These are phyloP conservation scores for Proterorhinus semilunaris DNA, from an alignment of 2,113 vertebrate species.

Conservation along the genomic window DNA sequence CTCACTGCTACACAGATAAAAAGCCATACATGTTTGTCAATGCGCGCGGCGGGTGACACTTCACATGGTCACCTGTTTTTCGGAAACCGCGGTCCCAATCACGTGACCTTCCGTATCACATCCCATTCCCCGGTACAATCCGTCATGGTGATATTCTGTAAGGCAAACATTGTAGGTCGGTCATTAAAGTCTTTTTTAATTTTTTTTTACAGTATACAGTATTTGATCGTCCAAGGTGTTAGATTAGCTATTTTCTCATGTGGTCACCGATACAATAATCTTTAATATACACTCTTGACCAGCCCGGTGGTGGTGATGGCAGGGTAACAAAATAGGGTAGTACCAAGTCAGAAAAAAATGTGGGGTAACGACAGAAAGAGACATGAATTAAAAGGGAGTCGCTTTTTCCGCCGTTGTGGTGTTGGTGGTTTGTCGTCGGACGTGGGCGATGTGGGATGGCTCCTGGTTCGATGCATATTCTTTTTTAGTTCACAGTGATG, in stretches of 20 bases:
- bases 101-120: constrained; percentile 57
- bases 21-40: constrained; percentile 37
- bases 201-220: constrained; percentile 37
- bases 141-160: constrained; percentile 61
- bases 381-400: constrained; percentile 18
- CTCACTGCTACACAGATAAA: constrained; percentile 65
- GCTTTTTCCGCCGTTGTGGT: neutral
- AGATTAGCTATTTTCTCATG: constrained; percentile 60
- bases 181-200: constrained; percentile 54
- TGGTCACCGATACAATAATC: constrained; percentile 54
- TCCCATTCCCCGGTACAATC: constrained; percentile 57
- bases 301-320: constrained; percentile 43
- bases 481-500: constrained; percentile 84
- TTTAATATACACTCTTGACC: constrained; percentile 61
- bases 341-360: constrained; percentile 58
- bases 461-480: constrained; percentile 83
- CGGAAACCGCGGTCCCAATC: constrained; percentile 47
- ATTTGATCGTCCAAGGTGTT: constrained; percentile 55
- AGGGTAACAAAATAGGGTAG: constrained; percentile 27
- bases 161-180: constrained; percentile 70
- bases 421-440: constrained; percentile 48
- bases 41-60: constrained; percentile 32
- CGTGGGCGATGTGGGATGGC: constrained; percentile 74
- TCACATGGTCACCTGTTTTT: constrained; percentile 50
- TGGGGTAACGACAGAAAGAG: constrained; percentile 48